These are phyloP conservation scores for Lepidocyrtinus sp. DNA, from an alignment of 2,888 invertebrate species.

Conservation along the genomic window DNA sequence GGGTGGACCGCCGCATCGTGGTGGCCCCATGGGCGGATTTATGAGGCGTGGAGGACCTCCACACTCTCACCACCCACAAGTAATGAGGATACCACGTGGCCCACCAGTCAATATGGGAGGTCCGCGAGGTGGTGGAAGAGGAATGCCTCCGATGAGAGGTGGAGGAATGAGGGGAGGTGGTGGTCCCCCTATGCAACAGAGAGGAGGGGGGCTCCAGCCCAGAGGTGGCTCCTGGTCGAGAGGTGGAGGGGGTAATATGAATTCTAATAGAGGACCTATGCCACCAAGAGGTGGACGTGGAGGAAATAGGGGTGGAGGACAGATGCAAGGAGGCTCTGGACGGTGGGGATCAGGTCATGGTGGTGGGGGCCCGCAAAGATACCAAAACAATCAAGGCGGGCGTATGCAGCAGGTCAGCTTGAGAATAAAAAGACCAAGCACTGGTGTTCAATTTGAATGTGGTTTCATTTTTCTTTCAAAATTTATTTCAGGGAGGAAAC, in stretches of 20 bases:
- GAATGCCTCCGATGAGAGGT: constrained; percentile 60
- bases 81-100: constrained; percentile 61
- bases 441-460: background rate
- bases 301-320: constrained; percentile 49
- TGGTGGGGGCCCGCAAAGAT: constrained; percentile 48
- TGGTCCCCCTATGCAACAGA: constrained; percentile 49
- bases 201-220: constrained; percentile 34
- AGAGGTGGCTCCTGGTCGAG: constrained; percentile 45
- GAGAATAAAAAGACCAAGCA: no score
- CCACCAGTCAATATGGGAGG: constrained; percentile 63
- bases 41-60: constrained; percentile 63
- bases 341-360: constrained; percentile 50
- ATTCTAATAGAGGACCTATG: constrained; percentile 38
- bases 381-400: constrained; percentile 48
- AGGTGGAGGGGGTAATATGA: constrained; percentile 45
- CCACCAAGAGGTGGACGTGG: constrained; percentile 44
- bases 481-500: constrained; percentile 49
- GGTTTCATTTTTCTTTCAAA: background rate
- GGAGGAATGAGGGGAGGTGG: constrained; percentile 59
- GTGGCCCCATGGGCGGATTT: constrained; percentile 57
- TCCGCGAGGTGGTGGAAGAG: constrained; percentile 59
- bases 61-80: constrained; percentile 41
- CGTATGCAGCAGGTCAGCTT: constrained; percentile 38
- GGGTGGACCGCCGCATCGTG: constrained; percentile 51
- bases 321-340: constrained; percentile 35